Percentiles rank a stretch among this genome's conserved stretches.
Conservation (phyloP, 53 echinoderm and acorn worm species). For the Apostichopus leukothele region DNA sequence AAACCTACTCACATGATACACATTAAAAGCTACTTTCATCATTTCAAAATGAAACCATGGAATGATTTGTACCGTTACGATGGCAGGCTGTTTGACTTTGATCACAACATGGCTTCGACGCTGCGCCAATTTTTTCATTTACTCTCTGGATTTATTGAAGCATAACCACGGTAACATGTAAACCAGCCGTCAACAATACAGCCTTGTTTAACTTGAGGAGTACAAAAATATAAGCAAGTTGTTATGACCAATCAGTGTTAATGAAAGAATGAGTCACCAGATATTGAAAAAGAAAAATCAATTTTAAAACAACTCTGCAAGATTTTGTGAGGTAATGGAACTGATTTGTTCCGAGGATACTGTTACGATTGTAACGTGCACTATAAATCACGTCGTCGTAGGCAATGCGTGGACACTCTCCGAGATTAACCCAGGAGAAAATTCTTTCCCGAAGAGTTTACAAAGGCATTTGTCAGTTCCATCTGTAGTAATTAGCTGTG, state of each 20-base stretch:
- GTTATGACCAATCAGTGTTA: conserved; percentile 29
- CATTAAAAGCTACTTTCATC: conserved; percentile 9
- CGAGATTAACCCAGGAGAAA: conserved; percentile 14
- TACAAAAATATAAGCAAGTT: conserved; percentile 14
- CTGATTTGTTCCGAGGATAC: conserved; percentile 7
- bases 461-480: conserved; percentile 6
- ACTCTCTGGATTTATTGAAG: conserved; percentile 8
- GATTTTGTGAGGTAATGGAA: neutral
- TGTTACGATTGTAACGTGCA: neutral
- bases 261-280: conserved; percentile 41
- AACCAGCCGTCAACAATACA: conserved; percentile 10
- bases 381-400: conserved; percentile 15
- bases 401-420: conserved; percentile 25
- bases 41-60: neutral
- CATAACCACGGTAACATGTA: conserved; percentile 1
- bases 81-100: conserved; percentile 34
- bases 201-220: conserved; percentile 32
- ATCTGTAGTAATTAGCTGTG: conserved; percentile 23
- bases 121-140: conserved; percentile 4
- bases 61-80: conserved; percentile 23
- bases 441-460: neutral
- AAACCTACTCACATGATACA: conserved; percentile 4
- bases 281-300: conserved; percentile 30
- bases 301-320: conserved; percentile 10
- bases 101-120: conserved; percentile 1